Conservation (phyloP, 2,113 vertebrate species). For the Stigmatopora argus region DNA sequence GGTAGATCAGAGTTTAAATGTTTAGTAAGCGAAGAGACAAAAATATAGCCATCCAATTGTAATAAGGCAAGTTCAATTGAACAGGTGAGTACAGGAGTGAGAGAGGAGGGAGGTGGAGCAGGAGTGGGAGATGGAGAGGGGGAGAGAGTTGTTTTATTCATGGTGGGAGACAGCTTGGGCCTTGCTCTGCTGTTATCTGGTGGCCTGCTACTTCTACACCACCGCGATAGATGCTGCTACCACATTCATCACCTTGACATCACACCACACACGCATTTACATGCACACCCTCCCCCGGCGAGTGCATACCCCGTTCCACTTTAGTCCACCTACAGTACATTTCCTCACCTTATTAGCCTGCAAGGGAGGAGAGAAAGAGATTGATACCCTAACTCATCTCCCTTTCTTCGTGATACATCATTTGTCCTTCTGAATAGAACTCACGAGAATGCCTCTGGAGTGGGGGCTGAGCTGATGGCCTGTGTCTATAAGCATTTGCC, state of each 20-base stretch:
- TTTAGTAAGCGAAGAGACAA: not conserved
- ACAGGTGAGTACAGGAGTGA: not conserved
- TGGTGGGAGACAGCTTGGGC: slow-evolving; percentile 37
- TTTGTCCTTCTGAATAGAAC: slow-evolving; percentile 56
- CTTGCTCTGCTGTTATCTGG: slow-evolving; percentile 58
- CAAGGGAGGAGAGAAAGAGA: slow-evolving; percentile 28
- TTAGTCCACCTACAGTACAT: slow-evolving; percentile 33
- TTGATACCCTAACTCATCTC: slow-evolving; percentile 47
- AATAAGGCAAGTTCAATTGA: not conserved
- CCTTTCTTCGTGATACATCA: slow-evolving; percentile 53
- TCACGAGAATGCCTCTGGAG: slow-evolving; percentile 33
- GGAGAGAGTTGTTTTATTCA: slow-evolving; percentile 38
- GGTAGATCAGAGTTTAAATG: not conserved
- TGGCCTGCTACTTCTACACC: slow-evolving; percentile 56
- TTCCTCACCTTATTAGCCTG: slow-evolving; percentile 48
- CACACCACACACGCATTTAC: slow-evolving; percentile 18
- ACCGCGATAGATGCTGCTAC: slow-evolving; percentile 51
- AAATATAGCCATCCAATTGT: not conserved
- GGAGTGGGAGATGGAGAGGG: not conserved
- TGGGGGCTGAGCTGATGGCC: slow-evolving; percentile 25
- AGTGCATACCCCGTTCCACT: slow-evolving; percentile 35
- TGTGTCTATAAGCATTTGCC: slow-evolving; percentile 33
- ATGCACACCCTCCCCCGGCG: slow-evolving; percentile 17
- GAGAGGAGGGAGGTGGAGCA: not conserved
- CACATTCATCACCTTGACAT: slow-evolving; percentile 65